phyloP scores from a whole-genome alignment of 2,888 invertebrate species.

The Dichetophora obliterata region DNA sequence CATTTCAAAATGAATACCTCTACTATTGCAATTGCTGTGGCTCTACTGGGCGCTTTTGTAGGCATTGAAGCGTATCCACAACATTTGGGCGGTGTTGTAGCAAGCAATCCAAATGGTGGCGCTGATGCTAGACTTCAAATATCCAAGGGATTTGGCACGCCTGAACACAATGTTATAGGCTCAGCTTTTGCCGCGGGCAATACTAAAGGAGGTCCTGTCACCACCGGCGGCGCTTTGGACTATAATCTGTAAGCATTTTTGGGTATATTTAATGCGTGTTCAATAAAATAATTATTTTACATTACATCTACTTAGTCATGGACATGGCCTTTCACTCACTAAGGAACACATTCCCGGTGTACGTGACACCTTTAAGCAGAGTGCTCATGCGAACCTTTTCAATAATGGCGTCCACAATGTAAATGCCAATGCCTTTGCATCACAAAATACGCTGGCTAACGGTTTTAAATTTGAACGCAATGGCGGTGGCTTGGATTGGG shows the following conservation, averaged over 20 bases:
- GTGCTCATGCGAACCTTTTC: constrained; percentile 52
- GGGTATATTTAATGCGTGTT: background rate
- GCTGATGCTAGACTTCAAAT: constrained; percentile 56
- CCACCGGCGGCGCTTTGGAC: constrained; percentile 48
- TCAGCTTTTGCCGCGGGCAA: constrained; percentile 53
- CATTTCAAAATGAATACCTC: constrained; percentile 43
- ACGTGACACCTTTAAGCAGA: constrained; percentile 49
- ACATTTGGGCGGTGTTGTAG: constrained; percentile 50
- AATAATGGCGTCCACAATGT: constrained; percentile 60
- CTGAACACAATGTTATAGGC: constrained; percentile 59
- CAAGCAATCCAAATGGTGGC: constrained; percentile 59
- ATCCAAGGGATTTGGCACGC: constrained; percentile 57
- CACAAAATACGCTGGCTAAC: constrained; percentile 61
- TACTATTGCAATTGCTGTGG: constrained; percentile 21
- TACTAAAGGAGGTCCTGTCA: constrained; percentile 48
- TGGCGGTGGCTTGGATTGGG: constrained; percentile 60
- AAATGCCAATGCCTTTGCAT: constrained; percentile 60
- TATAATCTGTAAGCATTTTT: constrained; percentile 49
- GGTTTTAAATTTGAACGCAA: constrained; percentile 62
- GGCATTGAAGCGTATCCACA: constrained; percentile 47
- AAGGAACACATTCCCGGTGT: constrained; percentile 50
- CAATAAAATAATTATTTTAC: background rate
- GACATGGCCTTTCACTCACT: constrained; percentile 46
- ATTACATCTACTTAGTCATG: constrained; percentile 41
- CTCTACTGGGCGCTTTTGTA: constrained; percentile 36